Conservation (phyloP, 2,888 invertebrate species). For the Mylabris sibirica region DNA sequence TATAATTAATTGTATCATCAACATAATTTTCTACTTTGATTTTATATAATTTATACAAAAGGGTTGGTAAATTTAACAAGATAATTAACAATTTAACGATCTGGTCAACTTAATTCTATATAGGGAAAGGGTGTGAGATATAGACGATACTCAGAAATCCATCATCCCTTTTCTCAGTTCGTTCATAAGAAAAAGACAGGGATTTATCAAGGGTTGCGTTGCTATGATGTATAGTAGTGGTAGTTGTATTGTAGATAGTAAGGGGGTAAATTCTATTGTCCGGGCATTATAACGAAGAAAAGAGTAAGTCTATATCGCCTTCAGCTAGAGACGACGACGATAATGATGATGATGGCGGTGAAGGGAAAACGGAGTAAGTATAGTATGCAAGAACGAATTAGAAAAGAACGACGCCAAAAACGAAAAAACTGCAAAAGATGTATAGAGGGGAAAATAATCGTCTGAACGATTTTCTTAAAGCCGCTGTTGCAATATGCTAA, state of each 20-base stretch:
- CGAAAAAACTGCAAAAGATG: background rate
- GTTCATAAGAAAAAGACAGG: slow-evolving; percentile 22
- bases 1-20: background rate
- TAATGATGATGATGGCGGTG: background rate
- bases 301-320: slow-evolving; percentile 30
- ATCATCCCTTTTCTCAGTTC: slow-evolving; percentile 17
- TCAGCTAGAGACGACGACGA: background rate
- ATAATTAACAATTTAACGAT: slow-evolving; percentile 18
- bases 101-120: slow-evolving; percentile 12
- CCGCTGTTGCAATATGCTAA: slow-evolving; percentile 26
- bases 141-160: background rate
- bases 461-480: slow-evolving; percentile 36
- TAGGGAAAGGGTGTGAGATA: background rate
- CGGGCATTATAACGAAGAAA: slow-evolving; percentile 47
- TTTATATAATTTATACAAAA: background rate
- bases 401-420: background rate
- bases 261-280: slow-evolving; percentile 47
- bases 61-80: slow-evolving; percentile 9
- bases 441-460: slow-evolving; percentile 33
- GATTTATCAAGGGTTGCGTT: slow-evolving; percentile 53
- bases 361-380: background rate
- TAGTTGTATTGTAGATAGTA: background rate
- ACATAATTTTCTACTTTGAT: background rate
- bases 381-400: background rate
- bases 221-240: slow-evolving; percentile 39